Conservation (phyloP, 2,888 invertebrate species). For the Mactromeris polynyma region DNA sequence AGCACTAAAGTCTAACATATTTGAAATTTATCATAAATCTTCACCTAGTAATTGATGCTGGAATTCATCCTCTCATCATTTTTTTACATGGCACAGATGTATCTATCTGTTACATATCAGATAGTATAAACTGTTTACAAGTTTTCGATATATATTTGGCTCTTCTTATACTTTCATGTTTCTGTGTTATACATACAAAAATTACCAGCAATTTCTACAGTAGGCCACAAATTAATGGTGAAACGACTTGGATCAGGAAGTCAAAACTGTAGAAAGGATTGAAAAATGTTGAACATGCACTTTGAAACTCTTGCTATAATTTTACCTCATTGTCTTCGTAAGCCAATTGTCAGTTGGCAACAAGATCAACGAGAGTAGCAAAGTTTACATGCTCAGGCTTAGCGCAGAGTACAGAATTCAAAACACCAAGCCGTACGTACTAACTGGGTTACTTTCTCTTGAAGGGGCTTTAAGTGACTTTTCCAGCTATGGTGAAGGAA, state of each 20-base stretch:
- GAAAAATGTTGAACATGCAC: not conserved
- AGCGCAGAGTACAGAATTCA: too few species aligned
- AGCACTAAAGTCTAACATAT: too few species aligned
- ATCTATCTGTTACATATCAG: not conserved
- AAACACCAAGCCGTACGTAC: too few species aligned
- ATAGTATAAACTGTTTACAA: not conserved
- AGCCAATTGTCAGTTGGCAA: too few species aligned
- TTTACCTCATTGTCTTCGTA: too few species aligned
- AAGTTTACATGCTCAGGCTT: too few species aligned
- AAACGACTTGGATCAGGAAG: not conserved
- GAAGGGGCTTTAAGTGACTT: too few species aligned
- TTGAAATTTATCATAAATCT: not conserved
- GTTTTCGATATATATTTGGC: not conserved
- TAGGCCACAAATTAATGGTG: not conserved
- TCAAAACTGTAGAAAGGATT: not conserved
- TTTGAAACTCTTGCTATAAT: not conserved
- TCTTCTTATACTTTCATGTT: not conserved
- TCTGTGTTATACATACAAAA: not conserved
- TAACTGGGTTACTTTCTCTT: too few species aligned
- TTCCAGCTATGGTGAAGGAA: too few species aligned
- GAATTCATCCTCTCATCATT: not conserved
- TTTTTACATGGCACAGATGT: constrained; percentile 5
- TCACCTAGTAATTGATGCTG: not conserved
- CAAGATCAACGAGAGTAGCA: too few species aligned
- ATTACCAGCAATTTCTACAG: not conserved